Conservation (phyloP, 2,888 invertebrate genomes). For the Nipponacmea schrenckii region DNA sequence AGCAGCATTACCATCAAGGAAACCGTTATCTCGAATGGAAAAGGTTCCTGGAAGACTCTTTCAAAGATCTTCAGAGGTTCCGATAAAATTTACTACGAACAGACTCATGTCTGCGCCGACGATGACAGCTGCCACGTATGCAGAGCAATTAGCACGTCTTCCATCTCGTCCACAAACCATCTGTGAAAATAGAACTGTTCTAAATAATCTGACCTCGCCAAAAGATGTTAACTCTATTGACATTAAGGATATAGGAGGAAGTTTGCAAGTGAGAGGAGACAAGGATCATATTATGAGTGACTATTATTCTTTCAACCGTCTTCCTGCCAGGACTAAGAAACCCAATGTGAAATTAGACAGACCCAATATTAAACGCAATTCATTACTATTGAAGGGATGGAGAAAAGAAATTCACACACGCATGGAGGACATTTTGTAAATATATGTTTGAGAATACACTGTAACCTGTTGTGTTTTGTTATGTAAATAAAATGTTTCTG, state of each 20-base stretch:
- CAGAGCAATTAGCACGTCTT: not conserved
- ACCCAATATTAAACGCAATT: not conserved
- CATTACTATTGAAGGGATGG: not conserved
- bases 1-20: not conserved
- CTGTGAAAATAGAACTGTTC: not conserved
- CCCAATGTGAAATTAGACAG: not conserved
- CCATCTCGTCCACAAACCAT: not conserved
- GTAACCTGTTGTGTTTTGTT: no score
- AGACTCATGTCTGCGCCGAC: not conserved
- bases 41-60: not conserved
- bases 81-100: not conserved
- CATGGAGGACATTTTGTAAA: not conserved
- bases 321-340: not conserved
- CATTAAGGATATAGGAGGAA: not conserved
- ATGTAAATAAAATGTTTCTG: no score
- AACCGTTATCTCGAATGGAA: not conserved
- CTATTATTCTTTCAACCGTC: constrained; percentile 38
- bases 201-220: not conserved
- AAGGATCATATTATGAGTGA: constrained; percentile 40
- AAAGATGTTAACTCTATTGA: not conserved
- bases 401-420: constrained; percentile 2
- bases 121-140: not conserved
- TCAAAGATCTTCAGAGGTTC: not conserved
- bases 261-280: constrained; percentile 17
- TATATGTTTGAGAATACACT: no score